Evolutionary conservation across 2,113 vertebrate genomes (phyloP).

Genomic region (Perca flavescens): DNA sequence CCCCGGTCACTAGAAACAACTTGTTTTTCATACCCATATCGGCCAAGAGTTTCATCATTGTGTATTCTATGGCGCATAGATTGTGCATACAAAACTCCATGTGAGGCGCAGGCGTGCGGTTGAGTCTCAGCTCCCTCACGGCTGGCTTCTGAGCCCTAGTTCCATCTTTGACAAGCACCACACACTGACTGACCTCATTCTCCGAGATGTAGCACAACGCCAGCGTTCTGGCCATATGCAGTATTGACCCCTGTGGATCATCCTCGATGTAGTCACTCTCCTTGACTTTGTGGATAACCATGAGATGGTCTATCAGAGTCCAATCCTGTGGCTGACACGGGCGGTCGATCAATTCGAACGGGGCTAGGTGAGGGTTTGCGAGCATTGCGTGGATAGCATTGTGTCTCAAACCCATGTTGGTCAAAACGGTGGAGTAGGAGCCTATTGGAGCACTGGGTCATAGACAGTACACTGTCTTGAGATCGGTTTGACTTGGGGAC

Average conservation of each 20-base stretch:
- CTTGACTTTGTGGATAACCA: conserved; percentile 3
- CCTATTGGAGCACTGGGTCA: no score
- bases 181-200: no score
- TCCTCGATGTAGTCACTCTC: not conserved
- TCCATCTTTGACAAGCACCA: no score
- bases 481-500: no score
- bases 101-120: not conserved
- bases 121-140: not conserved
- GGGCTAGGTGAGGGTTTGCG: not conserved
- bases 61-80: no score
- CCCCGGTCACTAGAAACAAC: not conserved
- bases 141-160: not conserved
- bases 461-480: no score
- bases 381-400: conserved; percentile 5
- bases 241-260: not conserved
- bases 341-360: not conserved
- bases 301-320: conserved; percentile 19
- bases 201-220: not conserved
- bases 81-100: not conserved
- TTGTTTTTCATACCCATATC: no score
- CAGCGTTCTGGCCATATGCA: not conserved
- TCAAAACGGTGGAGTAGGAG: no score
- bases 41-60: no score
- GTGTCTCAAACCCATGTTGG: no score
- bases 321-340: not conserved